Conservation (phyloP, 1,140 invertebrate species). For the Drosophila lacteicornis region DNA sequence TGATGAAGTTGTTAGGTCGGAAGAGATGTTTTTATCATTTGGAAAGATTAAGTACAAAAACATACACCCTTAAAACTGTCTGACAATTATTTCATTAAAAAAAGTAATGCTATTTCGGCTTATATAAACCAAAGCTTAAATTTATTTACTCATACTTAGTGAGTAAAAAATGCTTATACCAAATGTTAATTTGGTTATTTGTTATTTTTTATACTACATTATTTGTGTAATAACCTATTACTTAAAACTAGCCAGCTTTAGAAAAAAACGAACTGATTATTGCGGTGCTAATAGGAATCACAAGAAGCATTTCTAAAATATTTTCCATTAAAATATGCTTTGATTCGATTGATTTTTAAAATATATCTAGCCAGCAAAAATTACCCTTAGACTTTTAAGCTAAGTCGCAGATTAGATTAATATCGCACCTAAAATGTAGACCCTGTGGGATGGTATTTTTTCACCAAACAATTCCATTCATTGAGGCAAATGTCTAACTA, state of each 20-base stretch:
- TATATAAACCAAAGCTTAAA: too few species aligned
- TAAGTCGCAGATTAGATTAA: too few species aligned
- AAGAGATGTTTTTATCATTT: slow-evolving; percentile 4
- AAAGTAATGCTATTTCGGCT: fast-evolving
- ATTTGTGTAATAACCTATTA: not conserved
- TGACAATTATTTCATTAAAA: not conserved
- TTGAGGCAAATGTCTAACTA: not conserved
- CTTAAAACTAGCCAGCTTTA: not conserved
- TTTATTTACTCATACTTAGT: too few species aligned
- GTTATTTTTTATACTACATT: not conserved
- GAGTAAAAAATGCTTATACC: too few species aligned
- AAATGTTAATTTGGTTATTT: too few species aligned
- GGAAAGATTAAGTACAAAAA: not conserved
- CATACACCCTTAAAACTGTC: not conserved
- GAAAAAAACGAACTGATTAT: not conserved
- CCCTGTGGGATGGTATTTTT: not conserved
- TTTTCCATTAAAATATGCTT: not conserved
- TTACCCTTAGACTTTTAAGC: too few species aligned
- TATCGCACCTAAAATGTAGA: too few species aligned
- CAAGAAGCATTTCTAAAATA: not conserved
- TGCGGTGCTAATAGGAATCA: not conserved
- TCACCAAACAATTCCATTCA: slow-evolving; percentile 12
- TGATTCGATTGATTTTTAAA: not conserved
- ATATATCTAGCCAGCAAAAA: not conserved
- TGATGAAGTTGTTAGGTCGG: slow-evolving; percentile 3